Evolutionary conservation across 2,888 invertebrate genomes (phyloP).

Genomic region (Tetrapedia diversipes): DNA sequence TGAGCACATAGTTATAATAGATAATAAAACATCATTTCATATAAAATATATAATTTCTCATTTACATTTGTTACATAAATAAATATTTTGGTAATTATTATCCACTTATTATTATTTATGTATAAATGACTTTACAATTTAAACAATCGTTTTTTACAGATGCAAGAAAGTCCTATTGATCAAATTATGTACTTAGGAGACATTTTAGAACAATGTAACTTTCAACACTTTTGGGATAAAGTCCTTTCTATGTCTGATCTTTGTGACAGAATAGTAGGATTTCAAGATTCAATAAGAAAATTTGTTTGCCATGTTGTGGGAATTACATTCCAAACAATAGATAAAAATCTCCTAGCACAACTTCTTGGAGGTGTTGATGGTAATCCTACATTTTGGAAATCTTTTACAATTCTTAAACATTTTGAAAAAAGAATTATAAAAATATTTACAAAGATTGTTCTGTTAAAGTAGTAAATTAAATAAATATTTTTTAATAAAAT

Average conservation of each 20-base stretch:
- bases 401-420: not conserved
- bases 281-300: conserved; percentile 97
- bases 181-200: conserved; percentile 95
- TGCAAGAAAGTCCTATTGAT: conserved; percentile 92
- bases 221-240: conserved; percentile 94
- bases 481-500: not conserved
- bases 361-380: conserved; percentile 95
- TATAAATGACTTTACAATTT: not conserved
- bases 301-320: conserved; percentile 99
- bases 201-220: conserved; percentile 96
- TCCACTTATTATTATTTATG: not conserved
- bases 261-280: conserved; percentile 92
- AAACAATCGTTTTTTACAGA: conserved; percentile 83
- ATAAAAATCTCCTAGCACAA: conserved; percentile 90
- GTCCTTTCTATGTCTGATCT: conserved; percentile 90
- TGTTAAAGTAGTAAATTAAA: not conserved
- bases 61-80: conserved; percentile 22
- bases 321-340: conserved; percentile 98
- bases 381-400: conserved; percentile 80
- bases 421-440: conserved; percentile 3
- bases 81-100: not conserved
- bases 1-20: conserved; percentile 5
- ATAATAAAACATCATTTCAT: not conserved
- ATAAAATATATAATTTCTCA: not conserved
- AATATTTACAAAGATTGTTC: conserved; percentile 7